phyloP scores from a whole-genome alignment of 2,113 vertebrate genomes.

The Pseudopodoces humilis region DNA sequence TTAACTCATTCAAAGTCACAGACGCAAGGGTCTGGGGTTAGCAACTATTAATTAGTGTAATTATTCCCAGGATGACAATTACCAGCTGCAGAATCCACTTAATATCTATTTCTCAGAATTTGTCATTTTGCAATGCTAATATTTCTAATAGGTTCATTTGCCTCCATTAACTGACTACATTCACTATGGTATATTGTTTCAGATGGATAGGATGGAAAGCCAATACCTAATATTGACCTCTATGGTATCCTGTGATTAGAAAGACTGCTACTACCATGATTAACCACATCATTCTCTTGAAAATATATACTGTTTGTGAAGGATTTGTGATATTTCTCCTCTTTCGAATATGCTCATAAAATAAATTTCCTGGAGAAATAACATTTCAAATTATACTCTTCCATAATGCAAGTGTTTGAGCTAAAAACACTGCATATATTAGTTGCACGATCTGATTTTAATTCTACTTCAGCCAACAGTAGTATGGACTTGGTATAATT shows the following conservation, averaged over 20 bases:
- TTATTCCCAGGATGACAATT: slow-evolving; percentile 91
- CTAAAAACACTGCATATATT: neutral
- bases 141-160: slow-evolving; percentile 83
- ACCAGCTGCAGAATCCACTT: slow-evolving; percentile 91
- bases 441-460: neutral
- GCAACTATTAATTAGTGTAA: slow-evolving; percentile 95
- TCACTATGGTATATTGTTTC: slow-evolving; percentile 85
- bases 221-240: slow-evolving; percentile 85
- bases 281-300: slow-evolving; percentile 58
- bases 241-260: slow-evolving; percentile 75
- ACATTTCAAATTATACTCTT: slow-evolving; percentile 6
- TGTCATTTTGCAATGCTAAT: slow-evolving; percentile 78
- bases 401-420: neutral
- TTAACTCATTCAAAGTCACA: slow-evolving; percentile 66
- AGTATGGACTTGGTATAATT: neutral
- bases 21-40: slow-evolving; percentile 77
- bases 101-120: slow-evolving; percentile 77
- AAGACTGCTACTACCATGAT: slow-evolving; percentile 60
- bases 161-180: slow-evolving; percentile 86
- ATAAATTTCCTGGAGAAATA: slow-evolving; percentile 16
- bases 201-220: slow-evolving; percentile 78
- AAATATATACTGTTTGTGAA: slow-evolving; percentile 41
- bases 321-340: slow-evolving; percentile 55
- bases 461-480: neutral
- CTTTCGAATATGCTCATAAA: slow-evolving; percentile 26